These are phyloP conservation scores for Aplocera efformata DNA, from an alignment of 2,888 invertebrate species.

Conservation along the genomic window DNA sequence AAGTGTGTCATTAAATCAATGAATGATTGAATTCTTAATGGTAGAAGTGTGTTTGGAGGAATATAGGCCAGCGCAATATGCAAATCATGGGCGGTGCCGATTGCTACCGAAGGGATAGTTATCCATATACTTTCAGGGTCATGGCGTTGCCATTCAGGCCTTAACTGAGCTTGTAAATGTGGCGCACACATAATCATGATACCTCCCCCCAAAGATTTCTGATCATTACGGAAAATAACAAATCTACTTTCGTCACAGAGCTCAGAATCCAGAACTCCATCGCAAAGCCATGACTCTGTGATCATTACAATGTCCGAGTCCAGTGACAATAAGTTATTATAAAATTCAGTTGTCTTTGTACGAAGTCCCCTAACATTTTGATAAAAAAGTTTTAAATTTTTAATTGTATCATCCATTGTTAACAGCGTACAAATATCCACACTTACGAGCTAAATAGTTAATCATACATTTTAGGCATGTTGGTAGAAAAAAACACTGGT, in stretches of 20 bases:
- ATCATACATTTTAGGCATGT: not conserved
- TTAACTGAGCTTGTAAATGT: not conserved
- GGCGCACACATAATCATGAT: not conserved
- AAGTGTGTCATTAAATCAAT: not conserved
- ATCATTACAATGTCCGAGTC: conserved; percentile 7
- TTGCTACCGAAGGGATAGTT: not conserved
- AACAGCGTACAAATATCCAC: not conserved
- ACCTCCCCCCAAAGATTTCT: not conserved
- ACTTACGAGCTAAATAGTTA: not conserved
- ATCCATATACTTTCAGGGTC: not conserved
- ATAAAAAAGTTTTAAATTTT: conserved; percentile 15
- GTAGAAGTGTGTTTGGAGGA: not conserved
- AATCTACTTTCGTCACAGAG: conserved; percentile 2
- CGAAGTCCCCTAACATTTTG: conserved; percentile 19
- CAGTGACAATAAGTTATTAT: conserved; percentile 7
- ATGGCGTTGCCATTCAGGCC: not conserved
- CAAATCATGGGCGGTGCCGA: not conserved
- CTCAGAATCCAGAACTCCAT: conserved; percentile 10
- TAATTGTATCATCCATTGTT: conserved; percentile 2
- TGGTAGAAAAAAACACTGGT: not conserved
- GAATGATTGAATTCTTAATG: not conserved
- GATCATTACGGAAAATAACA: not conserved
- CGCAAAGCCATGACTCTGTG: conserved; percentile 11
- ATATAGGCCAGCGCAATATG: not conserved
- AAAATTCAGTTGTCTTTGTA: conserved; percentile 16